Percentiles rank a stretch among this genome's conserved stretches.
Conservation (phyloP, 2,797 vertebrate species). For the Delichon dasypus region DNA sequence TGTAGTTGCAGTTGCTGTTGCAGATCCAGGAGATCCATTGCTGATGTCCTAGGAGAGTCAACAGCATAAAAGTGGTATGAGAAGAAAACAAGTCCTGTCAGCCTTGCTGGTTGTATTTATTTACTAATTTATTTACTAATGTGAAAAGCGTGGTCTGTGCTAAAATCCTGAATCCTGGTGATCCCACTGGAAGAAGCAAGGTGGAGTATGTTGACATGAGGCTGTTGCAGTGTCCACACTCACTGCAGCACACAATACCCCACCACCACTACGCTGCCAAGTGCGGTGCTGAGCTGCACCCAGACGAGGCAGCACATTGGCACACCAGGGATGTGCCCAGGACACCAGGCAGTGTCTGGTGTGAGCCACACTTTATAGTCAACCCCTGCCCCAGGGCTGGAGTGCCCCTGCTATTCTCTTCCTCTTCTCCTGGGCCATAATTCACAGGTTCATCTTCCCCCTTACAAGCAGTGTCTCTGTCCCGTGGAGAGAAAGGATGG, state of each 20-base stretch:
- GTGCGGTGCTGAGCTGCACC: background rate
- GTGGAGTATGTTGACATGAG: background rate
- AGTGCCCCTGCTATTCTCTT: background rate
- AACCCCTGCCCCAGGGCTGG: background rate
- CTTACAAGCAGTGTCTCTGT: background rate
- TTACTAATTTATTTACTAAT: background rate
- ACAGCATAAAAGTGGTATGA: background rate
- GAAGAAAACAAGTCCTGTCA: background rate
- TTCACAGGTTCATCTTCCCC: background rate
- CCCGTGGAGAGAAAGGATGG: background rate
- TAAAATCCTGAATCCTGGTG: background rate
- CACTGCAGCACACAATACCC: background rate
- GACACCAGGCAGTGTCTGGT: background rate
- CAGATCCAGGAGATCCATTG: background rate
- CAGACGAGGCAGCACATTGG: background rate
- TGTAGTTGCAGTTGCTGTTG: background rate
- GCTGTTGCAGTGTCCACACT: background rate
- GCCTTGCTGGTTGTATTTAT: background rate
- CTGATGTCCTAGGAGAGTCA: background rate
- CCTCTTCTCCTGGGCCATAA: background rate
- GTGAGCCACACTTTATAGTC: background rate
- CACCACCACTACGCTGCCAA: background rate
- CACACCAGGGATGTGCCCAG: background rate
- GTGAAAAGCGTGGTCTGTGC: background rate
- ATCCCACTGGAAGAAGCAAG: background rate